Base-by-base conservation (phyloP, 2,113 vertebrate species). In the Paradoxurus hermaphroditus region DNA sequence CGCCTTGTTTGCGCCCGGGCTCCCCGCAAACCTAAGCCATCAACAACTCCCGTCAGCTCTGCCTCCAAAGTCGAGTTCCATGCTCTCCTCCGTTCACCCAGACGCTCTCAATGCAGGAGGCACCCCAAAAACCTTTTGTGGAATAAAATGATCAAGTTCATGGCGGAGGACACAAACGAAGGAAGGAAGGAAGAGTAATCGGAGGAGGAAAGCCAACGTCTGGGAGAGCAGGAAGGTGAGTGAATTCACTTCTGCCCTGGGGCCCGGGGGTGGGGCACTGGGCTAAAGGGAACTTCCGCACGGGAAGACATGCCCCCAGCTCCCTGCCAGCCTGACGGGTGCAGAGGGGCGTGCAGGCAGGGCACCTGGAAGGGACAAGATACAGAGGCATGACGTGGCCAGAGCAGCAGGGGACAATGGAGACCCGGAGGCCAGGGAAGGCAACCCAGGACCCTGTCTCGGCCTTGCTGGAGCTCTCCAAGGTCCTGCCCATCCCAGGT, bases 381-480 rank as follows among this genome's bases (percentile, higher is more conserved):
- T 7, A 3, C 19, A 31, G 85, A 44, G 25, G 4, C 18, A 0
- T 23, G 15, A 65, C 63, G 13, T 25, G 63, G 27, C 62, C 65
- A 62, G 85, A n/a, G 53, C 12, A 12, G 29, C 51, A 3, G 6
- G 10, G 3, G 14, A 36, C n/a, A 39, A 18, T 21, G 14, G 51
- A 68, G 78, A 31, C n/a, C 44, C 29, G 15, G n/a, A n/a, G n/a
- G n/a, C n/a, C n/a, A n/a, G 19, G 72, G 63, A 87, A 12, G 10
- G 27, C 9, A 8, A 36, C 27, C 63, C 19, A 0, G 29, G 27
- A 46, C 44, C 63, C 31, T 11, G 51, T 44, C 51, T 36, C 1
- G 0, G 16, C 53, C 34, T 34, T 53, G 82, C 46, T 31, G 0
- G 0, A 5, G 39, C 46, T 15, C 9, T 39, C 39, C 23, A 14